Evolutionary conservation across 2,797 vertebrate genomes (phyloP), one percentile per base, ranked within the genome.

Genomic region (Gadopsis bispinosus): DNA sequence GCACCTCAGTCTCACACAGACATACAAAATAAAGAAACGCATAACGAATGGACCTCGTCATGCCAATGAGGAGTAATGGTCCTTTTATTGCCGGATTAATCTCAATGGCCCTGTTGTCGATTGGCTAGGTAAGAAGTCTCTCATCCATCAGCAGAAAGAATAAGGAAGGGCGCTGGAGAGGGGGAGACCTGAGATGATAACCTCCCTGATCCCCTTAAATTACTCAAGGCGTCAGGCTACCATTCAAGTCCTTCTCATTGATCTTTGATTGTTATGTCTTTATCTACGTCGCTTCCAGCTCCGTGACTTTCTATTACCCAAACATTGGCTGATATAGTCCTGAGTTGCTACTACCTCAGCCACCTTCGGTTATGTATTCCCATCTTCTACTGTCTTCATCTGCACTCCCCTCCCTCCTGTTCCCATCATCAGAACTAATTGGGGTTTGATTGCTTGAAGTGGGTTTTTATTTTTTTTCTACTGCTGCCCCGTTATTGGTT

Each of bases 81-180:
- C 74, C 65, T 87, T 92, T 92, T 92, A 90, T 91, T 83, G 79
- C 51, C 0, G 85, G 90, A 91, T 93, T 92, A 81, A 92, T 92
- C 88, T 92, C 83, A 62, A 84, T 80, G 79, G 85, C 8, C 22
- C 43, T 77, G 68, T 82, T 88, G 83, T 91, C 83, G 81, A 81
- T 77, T 87, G 83, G 75, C 60, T 59, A 43, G 35, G 55, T 1
- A 29, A 77, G 64, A 70, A 63, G 80, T 75, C 75, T 70, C 70
- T 79, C 89, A 91, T 93, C 89, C 87, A 87, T 92, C 91, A 90
- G 72, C 5, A 4, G 70, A 51, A 39, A 39, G 37, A 39, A 39
- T 39, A 16, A 45, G 60, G 54, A 74, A 69, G 29, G 47, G 51
- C 55, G 64, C 26, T 54, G 29, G 63, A 70, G 62, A 62, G 29